Percentiles rank a stretch among this genome's conserved stretches.
phyloP scores from a whole-genome alignment of 2,888 invertebrate species.

The Fragum whitleyi region DNA sequence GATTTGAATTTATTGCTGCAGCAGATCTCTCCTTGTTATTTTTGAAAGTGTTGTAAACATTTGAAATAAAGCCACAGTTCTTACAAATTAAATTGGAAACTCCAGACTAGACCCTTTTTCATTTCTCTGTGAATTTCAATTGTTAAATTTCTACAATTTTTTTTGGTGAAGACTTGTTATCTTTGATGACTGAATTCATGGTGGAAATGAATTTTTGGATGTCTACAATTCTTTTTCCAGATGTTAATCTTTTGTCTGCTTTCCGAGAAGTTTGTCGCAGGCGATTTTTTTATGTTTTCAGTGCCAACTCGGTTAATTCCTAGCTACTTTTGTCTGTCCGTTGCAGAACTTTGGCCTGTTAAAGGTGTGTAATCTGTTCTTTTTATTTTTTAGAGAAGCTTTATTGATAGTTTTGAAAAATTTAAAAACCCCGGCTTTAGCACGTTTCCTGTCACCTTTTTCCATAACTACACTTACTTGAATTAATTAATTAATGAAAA shows the following conservation, averaged over 20 bases:
- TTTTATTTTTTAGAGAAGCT: not conserved
- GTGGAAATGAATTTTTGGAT: not conserved
- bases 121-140: conserved; percentile 5
- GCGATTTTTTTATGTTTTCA: not conserved
- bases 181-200: not conserved
- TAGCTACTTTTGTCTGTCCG: not conserved
- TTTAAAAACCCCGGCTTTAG: not conserved
- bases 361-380: not conserved
- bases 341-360: not conserved
- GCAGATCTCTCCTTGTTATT: not conserved
- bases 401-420: not conserved
- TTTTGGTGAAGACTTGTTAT: not conserved
- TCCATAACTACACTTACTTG: not conserved
- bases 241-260: not conserved
- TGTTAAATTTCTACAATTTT: not conserved
- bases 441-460: not conserved
- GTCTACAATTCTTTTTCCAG: conserved; percentile 7
- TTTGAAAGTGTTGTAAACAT: not conserved
- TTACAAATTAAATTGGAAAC: conserved; percentile 12
- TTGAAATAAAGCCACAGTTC: not conserved
- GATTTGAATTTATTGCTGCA: not conserved
- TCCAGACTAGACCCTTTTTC: not conserved
- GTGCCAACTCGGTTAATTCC: not conserved
- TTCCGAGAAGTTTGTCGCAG: not conserved
- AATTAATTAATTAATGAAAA: not conserved